phyloP scores from a whole-genome alignment of 37 sponge, comb jelly and placozoan species.

The Tethya wilhelma region DNA sequence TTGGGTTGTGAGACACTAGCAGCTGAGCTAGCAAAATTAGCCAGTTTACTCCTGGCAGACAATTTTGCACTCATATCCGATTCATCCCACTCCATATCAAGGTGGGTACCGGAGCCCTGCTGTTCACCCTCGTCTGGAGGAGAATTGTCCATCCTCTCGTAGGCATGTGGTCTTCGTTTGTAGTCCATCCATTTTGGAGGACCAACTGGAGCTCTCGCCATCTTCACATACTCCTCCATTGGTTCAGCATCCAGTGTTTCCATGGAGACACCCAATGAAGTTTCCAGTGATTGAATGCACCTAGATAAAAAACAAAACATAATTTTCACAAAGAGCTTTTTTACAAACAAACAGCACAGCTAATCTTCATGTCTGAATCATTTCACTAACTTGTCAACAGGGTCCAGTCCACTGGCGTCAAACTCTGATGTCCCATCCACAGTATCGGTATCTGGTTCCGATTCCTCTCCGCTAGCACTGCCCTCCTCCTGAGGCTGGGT shows the following conservation, averaged over 20 bases:
- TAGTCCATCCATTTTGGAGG: slow-evolving; percentile 27
- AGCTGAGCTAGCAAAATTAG: background rate
- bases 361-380: background rate
- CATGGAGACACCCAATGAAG: background rate
- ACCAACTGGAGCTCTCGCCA: slow-evolving; percentile 19
- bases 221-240: background rate
- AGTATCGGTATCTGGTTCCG: background rate
- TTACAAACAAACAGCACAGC: background rate
- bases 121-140: background rate
- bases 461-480: background rate
- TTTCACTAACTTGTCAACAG: slow-evolving; percentile 31
- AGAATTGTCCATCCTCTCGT: slow-evolving; percentile 20
- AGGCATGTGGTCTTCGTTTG: slow-evolving; percentile 27
- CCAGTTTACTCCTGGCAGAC: background rate
- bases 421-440: slow-evolving; percentile 13
- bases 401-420: slow-evolving; percentile 35
- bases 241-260: background rate
- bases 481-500: background rate
- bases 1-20: slow-evolving; percentile 13
- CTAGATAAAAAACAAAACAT: background rate
- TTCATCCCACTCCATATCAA: slow-evolving; percentile 51
- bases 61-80: slow-evolving; percentile 10
- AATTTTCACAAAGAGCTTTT: background rate
- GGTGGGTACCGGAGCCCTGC: background rate
- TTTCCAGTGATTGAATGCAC: slow-evolving; percentile 28